These are phyloP conservation scores for Naso thynnoides DNA, from an alignment of 2,797 vertebrate genomes.

Conservation along the genomic window DNA sequence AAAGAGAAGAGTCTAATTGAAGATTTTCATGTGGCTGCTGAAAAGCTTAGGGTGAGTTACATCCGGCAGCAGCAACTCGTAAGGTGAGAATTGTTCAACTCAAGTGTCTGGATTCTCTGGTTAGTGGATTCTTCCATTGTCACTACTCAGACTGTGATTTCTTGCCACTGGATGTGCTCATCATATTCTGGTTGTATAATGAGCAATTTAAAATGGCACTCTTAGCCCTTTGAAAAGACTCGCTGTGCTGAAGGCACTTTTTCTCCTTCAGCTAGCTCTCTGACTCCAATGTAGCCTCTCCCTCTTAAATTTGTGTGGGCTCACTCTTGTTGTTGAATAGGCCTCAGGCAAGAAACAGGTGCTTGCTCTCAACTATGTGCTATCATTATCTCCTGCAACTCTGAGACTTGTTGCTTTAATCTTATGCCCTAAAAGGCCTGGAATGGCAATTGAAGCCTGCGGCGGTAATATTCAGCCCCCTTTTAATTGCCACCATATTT, in stretches of 20 bases:
- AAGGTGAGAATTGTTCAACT: constrained; percentile 34
- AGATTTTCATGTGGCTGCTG: constrained; percentile 38
- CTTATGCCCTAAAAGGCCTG: neutral
- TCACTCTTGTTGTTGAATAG: constrained; percentile 12
- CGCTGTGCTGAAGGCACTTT: constrained; percentile 1
- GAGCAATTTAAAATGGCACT: constrained; percentile 2
- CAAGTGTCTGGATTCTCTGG: constrained; percentile 32
- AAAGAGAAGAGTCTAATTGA: constrained; percentile 49
- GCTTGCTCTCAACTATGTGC: constrained; percentile 21
- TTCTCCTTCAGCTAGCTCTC: constrained; percentile 11
- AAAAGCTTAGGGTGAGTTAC: constrained; percentile 39
- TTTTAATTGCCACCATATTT: constrained; percentile 17
- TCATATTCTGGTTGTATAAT: constrained; percentile 21
- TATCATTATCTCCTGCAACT: constrained; percentile 1
- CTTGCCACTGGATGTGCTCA: constrained; percentile 10
- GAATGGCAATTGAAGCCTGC: neutral
- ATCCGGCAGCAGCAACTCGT: constrained; percentile 14
- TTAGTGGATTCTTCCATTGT: constrained; percentile 14
- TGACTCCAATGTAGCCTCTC: neutral
- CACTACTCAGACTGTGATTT: constrained; percentile 14
- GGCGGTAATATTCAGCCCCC: constrained; percentile 2
- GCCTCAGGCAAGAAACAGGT: constrained; percentile 20
- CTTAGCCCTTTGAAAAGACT: constrained; percentile 22
- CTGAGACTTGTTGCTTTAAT: constrained; percentile 32
- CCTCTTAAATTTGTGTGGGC: constrained; percentile 2